These are phyloP conservation scores for Salmo trutta DNA, from an alignment of 2,797 vertebrate genomes.

Conservation along the genomic window DNA sequence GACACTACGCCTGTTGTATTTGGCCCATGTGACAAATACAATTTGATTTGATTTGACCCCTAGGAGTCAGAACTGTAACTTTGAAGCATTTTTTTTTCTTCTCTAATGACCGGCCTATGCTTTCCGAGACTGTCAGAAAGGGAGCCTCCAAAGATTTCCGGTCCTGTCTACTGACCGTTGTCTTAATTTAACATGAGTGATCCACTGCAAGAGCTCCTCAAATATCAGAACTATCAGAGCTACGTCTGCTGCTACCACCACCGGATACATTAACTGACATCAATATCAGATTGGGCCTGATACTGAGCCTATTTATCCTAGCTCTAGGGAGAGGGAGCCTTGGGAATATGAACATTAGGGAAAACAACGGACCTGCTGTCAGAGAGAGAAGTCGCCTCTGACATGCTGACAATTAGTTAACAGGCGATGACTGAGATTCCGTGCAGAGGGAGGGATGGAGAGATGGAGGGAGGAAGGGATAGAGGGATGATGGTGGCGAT, in stretches of 20 bases:
- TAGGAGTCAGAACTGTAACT: neutral
- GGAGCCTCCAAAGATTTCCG: neutral
- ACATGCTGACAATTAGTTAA: neutral
- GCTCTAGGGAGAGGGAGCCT: neutral
- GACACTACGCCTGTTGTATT: no score
- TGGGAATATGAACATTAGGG: neutral
- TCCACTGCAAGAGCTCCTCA: neutral
- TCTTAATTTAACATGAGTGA: neutral
- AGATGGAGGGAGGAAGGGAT: neutral
- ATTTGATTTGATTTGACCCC: neutral
- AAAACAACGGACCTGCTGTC: neutral
- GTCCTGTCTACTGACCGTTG: neutral
- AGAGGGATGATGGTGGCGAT: neutral
- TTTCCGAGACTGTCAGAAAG: neutral
- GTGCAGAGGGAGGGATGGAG: neutral
- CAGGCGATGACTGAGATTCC: no score
- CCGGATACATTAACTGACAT: constrained; percentile 5
- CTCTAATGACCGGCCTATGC: neutral
- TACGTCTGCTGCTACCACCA: neutral
- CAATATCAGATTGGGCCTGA: constrained; percentile 1
- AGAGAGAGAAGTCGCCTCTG: neutral
- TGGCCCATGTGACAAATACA: no score
- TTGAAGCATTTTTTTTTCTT: neutral
- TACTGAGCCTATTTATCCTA: neutral
- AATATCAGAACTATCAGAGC: neutral